A percentile compares a stretch with the other conserved stretches of the same genome.
phyloP scores from a whole-genome alignment of 2,113 vertebrate species.

The Mastomys coucha region DNA sequence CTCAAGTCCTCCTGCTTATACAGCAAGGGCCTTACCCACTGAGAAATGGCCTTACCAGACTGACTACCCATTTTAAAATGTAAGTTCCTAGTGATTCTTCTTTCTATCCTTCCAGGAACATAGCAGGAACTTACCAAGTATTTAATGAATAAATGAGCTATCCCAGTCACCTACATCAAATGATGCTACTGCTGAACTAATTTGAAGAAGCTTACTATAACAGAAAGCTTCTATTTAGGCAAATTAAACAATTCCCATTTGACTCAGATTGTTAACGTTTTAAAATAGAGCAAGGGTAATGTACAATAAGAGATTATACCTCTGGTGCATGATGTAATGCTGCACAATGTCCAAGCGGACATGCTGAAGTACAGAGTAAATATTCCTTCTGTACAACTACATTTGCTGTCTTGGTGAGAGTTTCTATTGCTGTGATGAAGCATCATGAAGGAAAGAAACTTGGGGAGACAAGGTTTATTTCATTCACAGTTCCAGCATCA shows the following conservation, averaged over 20 bases:
- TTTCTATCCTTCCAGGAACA: not conserved
- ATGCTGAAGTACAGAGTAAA: not conserved
- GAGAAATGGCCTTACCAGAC: too few species aligned
- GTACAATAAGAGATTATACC: conserved; percentile 32
- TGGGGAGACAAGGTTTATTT: not conserved
- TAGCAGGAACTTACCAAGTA: conserved; percentile 36
- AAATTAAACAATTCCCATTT: conserved; percentile 60
- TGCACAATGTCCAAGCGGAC: not conserved
- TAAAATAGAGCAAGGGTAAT: conserved; percentile 68
- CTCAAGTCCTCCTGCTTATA: not conserved
- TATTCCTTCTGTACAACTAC: not conserved
- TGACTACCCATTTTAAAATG: conserved; percentile 11
- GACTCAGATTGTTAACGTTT: conserved; percentile 52
- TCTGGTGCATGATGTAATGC: conserved; percentile 1
- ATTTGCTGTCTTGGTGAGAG: not conserved
- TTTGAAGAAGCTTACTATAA: conserved; percentile 17
- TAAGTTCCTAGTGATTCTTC: conserved; percentile 1
- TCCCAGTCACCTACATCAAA: conserved; percentile 33
- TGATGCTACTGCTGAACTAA: conserved; percentile 42
- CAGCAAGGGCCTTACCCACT: not conserved
- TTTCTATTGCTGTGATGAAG: not conserved
- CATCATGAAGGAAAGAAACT: not conserved
- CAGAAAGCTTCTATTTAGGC: conserved; percentile 56
- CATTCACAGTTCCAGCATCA: too few species aligned
- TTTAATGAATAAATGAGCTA: conserved; percentile 61